Percentiles rank a stretch among this genome's conserved stretches.
Evolutionary conservation across 2,797 vertebrate species (phyloP).

Genomic region (Silurus lanzhouensis): DNA sequence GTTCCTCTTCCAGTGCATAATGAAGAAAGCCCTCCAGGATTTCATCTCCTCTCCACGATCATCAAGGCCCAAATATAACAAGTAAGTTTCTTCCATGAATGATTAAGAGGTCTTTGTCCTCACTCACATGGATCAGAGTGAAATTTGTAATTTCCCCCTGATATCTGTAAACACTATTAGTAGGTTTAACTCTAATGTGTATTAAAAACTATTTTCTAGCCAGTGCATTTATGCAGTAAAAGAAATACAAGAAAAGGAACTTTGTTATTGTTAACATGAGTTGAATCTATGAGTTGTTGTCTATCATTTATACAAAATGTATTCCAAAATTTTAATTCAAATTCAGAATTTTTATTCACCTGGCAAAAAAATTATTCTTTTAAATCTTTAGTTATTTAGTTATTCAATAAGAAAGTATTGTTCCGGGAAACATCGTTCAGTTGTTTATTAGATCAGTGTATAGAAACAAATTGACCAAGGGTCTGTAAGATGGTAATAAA

Average conservation of each 20-base stretch:
- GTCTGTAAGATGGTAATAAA: slow-evolving; percentile 8
- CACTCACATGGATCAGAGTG: slow-evolving; percentile 43
- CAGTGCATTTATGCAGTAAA: background rate
- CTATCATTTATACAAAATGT: background rate
- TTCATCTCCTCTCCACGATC: slow-evolving; percentile 71
- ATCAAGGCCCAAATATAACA: slow-evolving; percentile 66
- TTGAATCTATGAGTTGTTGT: slow-evolving; percentile 6
- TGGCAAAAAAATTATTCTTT: background rate
- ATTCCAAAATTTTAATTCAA: background rate
- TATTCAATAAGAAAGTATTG: too few species aligned
- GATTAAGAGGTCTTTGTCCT: slow-evolving; percentile 58
- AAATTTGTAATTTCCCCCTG: slow-evolving; percentile 20
- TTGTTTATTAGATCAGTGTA: background rate
- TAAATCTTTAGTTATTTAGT: background rate
- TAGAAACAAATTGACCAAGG: slow-evolving; percentile 5
- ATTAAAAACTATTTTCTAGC: background rate
- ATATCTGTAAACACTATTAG: slow-evolving; percentile 5
- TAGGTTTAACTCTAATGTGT: slow-evolving; percentile 1
- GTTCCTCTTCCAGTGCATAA: slow-evolving; percentile 73
- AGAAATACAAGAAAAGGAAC: slow-evolving; percentile 14
- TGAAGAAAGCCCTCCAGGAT: slow-evolving; percentile 69
- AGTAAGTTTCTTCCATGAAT: slow-evolving; percentile 66
- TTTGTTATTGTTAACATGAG: slow-evolving; percentile 16
- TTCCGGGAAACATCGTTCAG: background rate
- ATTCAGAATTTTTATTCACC: slow-evolving; percentile 6